Evolutionary conservation across 2,888 invertebrate species (phyloP), one percentile per base, ranked within the genome.

Genomic region (Podotricha telesiphe): DNA sequence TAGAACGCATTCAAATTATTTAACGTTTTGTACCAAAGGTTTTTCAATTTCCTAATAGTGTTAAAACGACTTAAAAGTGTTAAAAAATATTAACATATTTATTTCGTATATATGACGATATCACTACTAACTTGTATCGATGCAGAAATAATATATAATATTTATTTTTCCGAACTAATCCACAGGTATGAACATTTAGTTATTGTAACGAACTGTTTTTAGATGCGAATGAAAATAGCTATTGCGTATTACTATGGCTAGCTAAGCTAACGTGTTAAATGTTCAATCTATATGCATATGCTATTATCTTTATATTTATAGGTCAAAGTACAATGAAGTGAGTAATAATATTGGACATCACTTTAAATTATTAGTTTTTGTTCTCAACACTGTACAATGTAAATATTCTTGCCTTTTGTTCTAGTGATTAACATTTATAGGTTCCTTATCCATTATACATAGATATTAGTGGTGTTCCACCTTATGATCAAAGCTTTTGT

Each of bases 251-350:
- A 59, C n/a, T 20, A 10, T 45, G 22, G 22, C n/a, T 22, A 10
- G 11, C 40, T 8, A 40, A 58, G 40, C 59, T 22, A n/a, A 22
- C 22, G 17, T 11, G 22, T 59, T 17, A 42, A n/a, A 45, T 45
- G 59, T 59, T n/a, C 59, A 59, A 59, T 59, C 22, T 59, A 59
- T 45, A 59, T 58, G 58, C 58, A 58, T 58, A 58, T 42, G 37
- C 42, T 42, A 58, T 58, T 58, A 58, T 58, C 58, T 58, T 58
- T 58, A 37, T 42, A 58, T 58, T 58, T 58, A 42, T 45, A 59
- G 42, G 6, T 37, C 17, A 2, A 53, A 37, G n/a, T 55, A 55
- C 55, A 37, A 19, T 55, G 17, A 37, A 37, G n/a, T 15, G 53
- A 53, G 55, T 11, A 37, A 17, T 45, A 28, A 11, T 42, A 58